phyloP scores from a whole-genome alignment of 2,113 vertebrate genomes.

The Mola mola region DNA sequence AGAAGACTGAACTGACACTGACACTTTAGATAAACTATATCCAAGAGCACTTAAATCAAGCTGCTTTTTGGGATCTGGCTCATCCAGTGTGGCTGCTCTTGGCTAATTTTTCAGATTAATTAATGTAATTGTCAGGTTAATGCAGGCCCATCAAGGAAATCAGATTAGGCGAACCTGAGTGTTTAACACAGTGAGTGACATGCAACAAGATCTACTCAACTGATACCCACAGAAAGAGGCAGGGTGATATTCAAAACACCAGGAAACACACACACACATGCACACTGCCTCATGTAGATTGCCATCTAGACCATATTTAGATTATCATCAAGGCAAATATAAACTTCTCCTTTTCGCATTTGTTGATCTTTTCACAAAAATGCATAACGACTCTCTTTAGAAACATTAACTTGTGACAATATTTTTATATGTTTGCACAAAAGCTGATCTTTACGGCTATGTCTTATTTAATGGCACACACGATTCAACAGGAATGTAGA shows the following conservation, averaged over 20 bases:
- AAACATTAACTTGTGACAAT: no score
- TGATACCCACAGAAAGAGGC: conserved; percentile 36
- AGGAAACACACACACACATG: conserved; percentile 14
- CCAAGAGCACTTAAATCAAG: conserved; percentile 22
- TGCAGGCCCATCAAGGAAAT: conserved; percentile 50
- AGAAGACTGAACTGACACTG: not conserved
- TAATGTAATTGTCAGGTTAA: conserved; percentile 47
- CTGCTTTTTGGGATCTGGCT: not conserved
- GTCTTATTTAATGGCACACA: no score
- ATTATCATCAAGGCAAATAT: conserved; percentile 11
- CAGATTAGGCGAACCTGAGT: conserved; percentile 57
- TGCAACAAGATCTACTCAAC: conserved; percentile 32
- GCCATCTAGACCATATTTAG: conserved; percentile 36
- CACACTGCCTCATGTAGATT: not conserved
- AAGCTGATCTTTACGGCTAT: no score
- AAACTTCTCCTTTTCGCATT: conserved; percentile 12
- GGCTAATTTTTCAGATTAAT: conserved; percentile 36
- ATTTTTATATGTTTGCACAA: no score
- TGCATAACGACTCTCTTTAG: not conserved
- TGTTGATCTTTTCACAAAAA: conserved; percentile 19
- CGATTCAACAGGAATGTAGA: no score
- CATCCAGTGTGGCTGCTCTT: conserved; percentile 2
- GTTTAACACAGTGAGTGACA: conserved; percentile 54
- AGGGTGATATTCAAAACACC: conserved; percentile 14
- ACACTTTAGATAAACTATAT: conserved; percentile 15